Evolutionary conservation across 30 jellyfish, hydroid and myxozoan genomes (phyloP), one percentile per base, ranked within the genome.

Genomic region (Phacellophora camtschatica): DNA sequence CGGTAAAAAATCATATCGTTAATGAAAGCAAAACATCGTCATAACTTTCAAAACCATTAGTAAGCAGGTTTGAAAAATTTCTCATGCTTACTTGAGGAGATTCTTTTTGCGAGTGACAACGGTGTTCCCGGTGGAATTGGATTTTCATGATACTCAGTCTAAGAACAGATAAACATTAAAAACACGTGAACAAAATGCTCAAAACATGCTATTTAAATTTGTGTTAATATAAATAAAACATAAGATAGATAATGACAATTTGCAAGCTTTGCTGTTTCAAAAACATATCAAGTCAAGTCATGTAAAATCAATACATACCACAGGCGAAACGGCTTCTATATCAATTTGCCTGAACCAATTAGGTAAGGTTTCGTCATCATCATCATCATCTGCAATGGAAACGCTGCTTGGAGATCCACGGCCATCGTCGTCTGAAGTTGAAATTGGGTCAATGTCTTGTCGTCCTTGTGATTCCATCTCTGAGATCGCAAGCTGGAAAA

Each of bases 301-400:
- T 7, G n/a, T 4, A 12, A 39, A 24, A n/a, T 23, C 3, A 10
- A 2, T 20, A 27, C 84, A 5, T 72, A 72, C 95, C 72, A 51
- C 4, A 1, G 84, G 35, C 18, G 35, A 72, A 3, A 32, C 56
- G 2, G 88, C 29, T 20, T 71, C 88, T 45, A 83, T 39, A 8
- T 88, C 63, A 9, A 84, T 67, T 50, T 84, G 95, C n/a, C 88
- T 39, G 36, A 84, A 84, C 95, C 95, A 84, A 32, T 57, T n/a
- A 5, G 95, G 95, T 18, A 84, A 62, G 24, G 84, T 84, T 28
- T 84, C 95, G 48, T 84, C 95, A 61, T 84, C 95, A 58, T 84
- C 95, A 84, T 84, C 95, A 58, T 84, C 95, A 84, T 84, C 88
- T 39, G 49, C 95, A 37, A 27, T 72, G 9, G 88, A 57, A 0